A percentile compares a stretch with the other conserved stretches of the same genome.
Conservation (phyloP, 2,888 invertebrate genomes). For the Pseudanteris insignis region DNA sequence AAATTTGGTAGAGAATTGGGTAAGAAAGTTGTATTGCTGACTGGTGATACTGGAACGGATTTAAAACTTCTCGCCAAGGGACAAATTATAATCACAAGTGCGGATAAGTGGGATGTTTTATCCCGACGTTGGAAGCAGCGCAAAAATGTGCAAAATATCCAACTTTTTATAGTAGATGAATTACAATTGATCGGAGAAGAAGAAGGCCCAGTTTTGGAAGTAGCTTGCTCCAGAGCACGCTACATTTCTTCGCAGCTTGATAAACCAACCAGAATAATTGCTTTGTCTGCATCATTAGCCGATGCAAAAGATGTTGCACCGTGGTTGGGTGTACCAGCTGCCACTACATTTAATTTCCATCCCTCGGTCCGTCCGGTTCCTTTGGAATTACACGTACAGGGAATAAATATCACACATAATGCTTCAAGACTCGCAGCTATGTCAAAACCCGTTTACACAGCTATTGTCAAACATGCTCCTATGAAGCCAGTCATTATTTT, state of each 20-base stretch:
- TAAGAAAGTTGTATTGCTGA: constrained; percentile 88
- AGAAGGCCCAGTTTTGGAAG: constrained; percentile 93
- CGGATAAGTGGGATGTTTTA: constrained; percentile 98
- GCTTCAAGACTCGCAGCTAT: constrained; percentile 95
- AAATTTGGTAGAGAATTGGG: constrained; percentile 85
- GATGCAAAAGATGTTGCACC: constrained; percentile 96
- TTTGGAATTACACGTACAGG: constrained; percentile 93
- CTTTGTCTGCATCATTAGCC: constrained; percentile 90
- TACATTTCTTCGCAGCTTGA: constrained; percentile 97
- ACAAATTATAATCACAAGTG: constrained; percentile 95
- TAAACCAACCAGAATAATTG: constrained; percentile 89
- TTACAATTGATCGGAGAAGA: constrained; percentile 90
- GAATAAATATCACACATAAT: constrained; percentile 97
- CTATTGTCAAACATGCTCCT: constrained; percentile 84
- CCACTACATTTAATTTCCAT: constrained; percentile 97
- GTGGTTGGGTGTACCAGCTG: constrained; percentile 94
- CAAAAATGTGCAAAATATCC: constrained; percentile 96
- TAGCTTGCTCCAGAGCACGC: constrained; percentile 89
- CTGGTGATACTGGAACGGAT: constrained; percentile 97
- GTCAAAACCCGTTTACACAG: constrained; percentile 97
- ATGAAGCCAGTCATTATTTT: constrained; percentile 88
- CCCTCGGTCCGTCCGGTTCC: constrained; percentile 96
- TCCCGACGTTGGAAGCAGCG: constrained; percentile 99
- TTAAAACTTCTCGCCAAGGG: constrained; percentile 91
- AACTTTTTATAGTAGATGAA: constrained; percentile 96